A percentile compares a stretch with the other conserved stretches of the same genome.
phyloP scores from a whole-genome alignment of 2,888 invertebrate species.

The Mycalesis mineus region DNA sequence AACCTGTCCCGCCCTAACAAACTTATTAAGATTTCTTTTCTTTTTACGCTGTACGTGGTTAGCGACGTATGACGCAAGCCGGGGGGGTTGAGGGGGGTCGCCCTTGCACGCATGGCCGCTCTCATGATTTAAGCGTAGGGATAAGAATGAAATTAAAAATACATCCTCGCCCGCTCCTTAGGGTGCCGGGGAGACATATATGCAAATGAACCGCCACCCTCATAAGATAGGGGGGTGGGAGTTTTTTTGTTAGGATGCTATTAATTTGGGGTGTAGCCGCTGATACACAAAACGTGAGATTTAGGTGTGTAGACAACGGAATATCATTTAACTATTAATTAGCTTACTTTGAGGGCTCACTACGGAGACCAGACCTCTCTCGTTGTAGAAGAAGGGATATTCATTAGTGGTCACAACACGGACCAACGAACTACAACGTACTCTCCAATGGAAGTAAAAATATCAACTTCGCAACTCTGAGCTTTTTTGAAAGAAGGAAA shows the following conservation, averaged over 20 bases:
- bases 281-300: conserved; percentile 47
- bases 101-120: conserved; percentile 77
- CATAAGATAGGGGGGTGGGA: conserved; percentile 64
- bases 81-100: conserved; percentile 42
- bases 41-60: conserved; percentile 77
- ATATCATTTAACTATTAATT: no score
- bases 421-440: no score
- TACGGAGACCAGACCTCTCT: no score
- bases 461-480: no score
- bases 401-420: no score
- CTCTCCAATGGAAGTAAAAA: no score
- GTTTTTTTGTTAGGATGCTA: conserved; percentile 77
- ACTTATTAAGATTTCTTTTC: conserved; percentile 79
- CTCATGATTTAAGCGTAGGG: conserved; percentile 78
- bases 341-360: no score
- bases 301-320: conserved; percentile 42
- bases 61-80: conserved; percentile 78
- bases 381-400: no score
- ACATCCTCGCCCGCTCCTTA: conserved; percentile 74
- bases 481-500: no score
- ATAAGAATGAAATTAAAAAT: conserved; percentile 80
- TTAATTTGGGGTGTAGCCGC: conserved; percentile 75
- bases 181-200: conserved; percentile 77
- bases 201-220: conserved; percentile 72
- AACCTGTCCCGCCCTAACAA: conserved; percentile 68